Evolutionary conservation across 2,113 vertebrate genomes (phyloP), one percentile per base, ranked within the genome.

Genomic region (Polypterus bichir): DNA sequence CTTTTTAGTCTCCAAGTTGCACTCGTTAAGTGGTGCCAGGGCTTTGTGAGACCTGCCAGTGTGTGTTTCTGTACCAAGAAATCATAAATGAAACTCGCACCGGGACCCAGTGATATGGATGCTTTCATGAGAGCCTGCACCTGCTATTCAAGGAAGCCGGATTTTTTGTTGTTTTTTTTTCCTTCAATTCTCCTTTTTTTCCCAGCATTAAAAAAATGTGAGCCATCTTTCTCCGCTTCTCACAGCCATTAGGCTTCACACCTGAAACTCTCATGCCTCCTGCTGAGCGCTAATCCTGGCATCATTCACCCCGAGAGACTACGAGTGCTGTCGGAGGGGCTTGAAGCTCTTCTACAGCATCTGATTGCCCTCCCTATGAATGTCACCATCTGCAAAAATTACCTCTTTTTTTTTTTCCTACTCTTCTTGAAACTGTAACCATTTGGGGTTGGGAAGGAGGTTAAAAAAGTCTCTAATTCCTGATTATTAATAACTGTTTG

Each of bases 341-440:
- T 56, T 47, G 58, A 68, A 83, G 87, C 77, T 66, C 83, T 84
- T 89, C 87, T 91, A 86, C 85, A 89, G 82, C 75, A 83, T 88
- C 87, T 92, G 89, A 92, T 92, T 92, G 86, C 88, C 86, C 84
- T 86, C 81, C 82, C 79, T 87, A 86, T 90, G 89, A 91, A 91
- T 87, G 88, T 86, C 88, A 87, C 86, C 91, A 88, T 88, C 89
- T 92, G 90, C 91, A 91, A 88, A 90, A 91, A 91, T 90, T 85
- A 85, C 85, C 74, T 77, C 66, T 74, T 86, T 87, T 83, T 85
- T 88, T 85, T 85, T 87, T 87, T 78, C 27, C 51, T 62, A 47
- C 47, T 47, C 52, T 66, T 66, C 64, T 68, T 71, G 66, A 65
- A 66, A 66, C 54, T 68, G 71, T 57, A 63, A 68, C 72, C 68